These are phyloP conservation scores for Athetis lepigone DNA, from an alignment of 2,888 invertebrate species.

Conservation along the genomic window DNA sequence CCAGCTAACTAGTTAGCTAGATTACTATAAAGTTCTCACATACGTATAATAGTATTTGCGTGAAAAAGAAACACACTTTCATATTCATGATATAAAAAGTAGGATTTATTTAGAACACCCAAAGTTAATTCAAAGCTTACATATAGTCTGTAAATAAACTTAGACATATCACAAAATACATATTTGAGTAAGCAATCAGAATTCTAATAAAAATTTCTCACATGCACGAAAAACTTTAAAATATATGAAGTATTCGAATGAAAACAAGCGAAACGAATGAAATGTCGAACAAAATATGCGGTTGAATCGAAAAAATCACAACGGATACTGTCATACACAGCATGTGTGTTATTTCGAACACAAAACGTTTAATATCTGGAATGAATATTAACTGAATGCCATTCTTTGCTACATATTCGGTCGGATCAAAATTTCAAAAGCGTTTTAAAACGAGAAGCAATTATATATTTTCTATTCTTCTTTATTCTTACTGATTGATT, in stretches of 20 bases:
- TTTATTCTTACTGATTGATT: no score
- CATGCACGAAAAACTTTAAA: slow-evolving; percentile 32
- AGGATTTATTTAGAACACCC: no score
- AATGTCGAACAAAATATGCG: slow-evolving; percentile 52
- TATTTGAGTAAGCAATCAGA: slow-evolving; percentile 20
- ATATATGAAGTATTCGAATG: slow-evolving; percentile 42
- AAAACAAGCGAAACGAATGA: slow-evolving; percentile 45
- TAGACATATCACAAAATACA: background rate
- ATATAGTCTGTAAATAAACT: background rate
- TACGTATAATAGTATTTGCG: no score
- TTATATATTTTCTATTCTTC: no score
- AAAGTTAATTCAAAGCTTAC: background rate
- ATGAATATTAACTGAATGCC: slow-evolving; percentile 66
- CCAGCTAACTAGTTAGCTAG: no score
- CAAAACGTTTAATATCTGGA: slow-evolving; percentile 71
- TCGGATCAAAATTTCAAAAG: slow-evolving; percentile 68
- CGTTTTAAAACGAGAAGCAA: slow-evolving; percentile 65
- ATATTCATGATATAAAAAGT: no score
- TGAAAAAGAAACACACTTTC: no score
- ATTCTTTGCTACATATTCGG: slow-evolving; percentile 62
- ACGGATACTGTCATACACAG: slow-evolving; percentile 48
- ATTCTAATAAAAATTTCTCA: slow-evolving; percentile 22
- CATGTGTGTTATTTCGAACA: slow-evolving; percentile 63
- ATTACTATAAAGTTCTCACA: no score
- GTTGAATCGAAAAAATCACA: slow-evolving; percentile 49